Percentiles rank a stretch among this genome's conserved stretches.
These are phyloP conservation scores for Linnaemya vulpina DNA, from an alignment of 2,888 invertebrate species.

Conservation along the genomic window DNA sequence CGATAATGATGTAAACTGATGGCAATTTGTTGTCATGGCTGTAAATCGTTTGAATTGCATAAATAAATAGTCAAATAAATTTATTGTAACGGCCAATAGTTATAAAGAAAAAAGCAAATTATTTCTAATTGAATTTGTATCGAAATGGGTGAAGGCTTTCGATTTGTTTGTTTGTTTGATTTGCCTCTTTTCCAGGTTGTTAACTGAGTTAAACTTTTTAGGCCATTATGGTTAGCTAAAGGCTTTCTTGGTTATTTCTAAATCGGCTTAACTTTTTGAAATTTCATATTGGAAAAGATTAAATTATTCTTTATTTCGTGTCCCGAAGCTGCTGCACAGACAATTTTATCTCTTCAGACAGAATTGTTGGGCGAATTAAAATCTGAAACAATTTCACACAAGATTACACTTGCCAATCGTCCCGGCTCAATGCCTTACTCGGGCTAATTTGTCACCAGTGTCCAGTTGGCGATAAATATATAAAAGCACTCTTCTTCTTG, in stretches of 20 bases:
- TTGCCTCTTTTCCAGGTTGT: not conserved
- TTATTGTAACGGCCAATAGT: conserved; percentile 45
- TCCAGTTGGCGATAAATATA: conserved; percentile 67
- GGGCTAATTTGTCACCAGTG: conserved; percentile 69
- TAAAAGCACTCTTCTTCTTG: conserved; percentile 6
- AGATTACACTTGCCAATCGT: conserved; percentile 64
- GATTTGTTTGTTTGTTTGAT: not conserved
- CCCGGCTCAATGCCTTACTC: conserved; percentile 42
- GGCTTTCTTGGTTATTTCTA: not conserved
- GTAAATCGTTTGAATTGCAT: conserved; percentile 60
- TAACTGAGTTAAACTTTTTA: not conserved
- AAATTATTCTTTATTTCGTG: not conserved
- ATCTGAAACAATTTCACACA: conserved; percentile 65
- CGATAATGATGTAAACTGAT: conserved; percentile 69
- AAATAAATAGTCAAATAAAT: conserved; percentile 51
- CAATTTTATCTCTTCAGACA: conserved; percentile 29
- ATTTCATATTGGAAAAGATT: not conserved
- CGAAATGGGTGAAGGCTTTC: not conserved
- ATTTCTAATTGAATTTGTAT: conserved; percentile 13
- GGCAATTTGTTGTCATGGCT: conserved; percentile 65
- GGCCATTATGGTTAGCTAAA: not conserved
- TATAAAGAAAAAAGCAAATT: conserved; percentile 27
- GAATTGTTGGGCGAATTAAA: conserved; percentile 20
- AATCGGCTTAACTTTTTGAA: not conserved
- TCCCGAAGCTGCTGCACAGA: not conserved